Conservation (phyloP, 2,888 invertebrate genomes). For the Dasypogon diadema region DNA sequence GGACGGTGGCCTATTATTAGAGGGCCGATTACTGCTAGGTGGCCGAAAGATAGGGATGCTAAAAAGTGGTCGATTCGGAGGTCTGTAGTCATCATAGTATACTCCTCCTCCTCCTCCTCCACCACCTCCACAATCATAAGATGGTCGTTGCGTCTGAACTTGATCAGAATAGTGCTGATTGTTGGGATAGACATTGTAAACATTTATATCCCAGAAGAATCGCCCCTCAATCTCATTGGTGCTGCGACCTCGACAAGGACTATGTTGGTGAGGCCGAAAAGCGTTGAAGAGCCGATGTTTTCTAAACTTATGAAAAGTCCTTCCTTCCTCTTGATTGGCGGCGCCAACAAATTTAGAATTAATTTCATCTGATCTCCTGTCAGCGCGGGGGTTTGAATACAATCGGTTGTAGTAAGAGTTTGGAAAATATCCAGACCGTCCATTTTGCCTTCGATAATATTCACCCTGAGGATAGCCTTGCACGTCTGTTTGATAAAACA, state of each 20-base stretch:
- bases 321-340: slow-evolving; percentile 12
- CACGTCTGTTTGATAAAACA: slow-evolving; percentile 3
- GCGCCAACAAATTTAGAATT: slow-evolving; percentile 20
- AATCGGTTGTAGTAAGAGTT: slow-evolving; percentile 14
- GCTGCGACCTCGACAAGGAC: slow-evolving; percentile 54
- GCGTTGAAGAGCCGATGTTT: neutral
- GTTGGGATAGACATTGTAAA: slow-evolving; percentile 63
- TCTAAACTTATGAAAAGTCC: neutral
- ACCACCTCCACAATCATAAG: slow-evolving; percentile 22
- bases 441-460: neutral
- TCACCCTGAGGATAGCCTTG: neutral
- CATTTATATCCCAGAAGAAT: slow-evolving; percentile 65
- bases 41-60: slow-evolving; percentile 29
- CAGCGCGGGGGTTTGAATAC: neutral
- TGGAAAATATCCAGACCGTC: neutral
- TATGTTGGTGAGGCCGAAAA: slow-evolving; percentile 60
- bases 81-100: neutral
- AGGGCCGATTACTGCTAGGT: neutral
- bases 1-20: neutral
- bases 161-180: slow-evolving; percentile 3
- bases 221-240: slow-evolving; percentile 62
- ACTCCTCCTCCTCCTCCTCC: neutral
- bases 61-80: slow-evolving; percentile 7
- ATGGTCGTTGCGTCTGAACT: slow-evolving; percentile 4
- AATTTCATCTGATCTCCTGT: neutral